Evolutionary conservation across 2,888 invertebrate species (phyloP), one percentile per base, ranked within the genome.

Genomic region (Ganaspis brasiliensis): DNA sequence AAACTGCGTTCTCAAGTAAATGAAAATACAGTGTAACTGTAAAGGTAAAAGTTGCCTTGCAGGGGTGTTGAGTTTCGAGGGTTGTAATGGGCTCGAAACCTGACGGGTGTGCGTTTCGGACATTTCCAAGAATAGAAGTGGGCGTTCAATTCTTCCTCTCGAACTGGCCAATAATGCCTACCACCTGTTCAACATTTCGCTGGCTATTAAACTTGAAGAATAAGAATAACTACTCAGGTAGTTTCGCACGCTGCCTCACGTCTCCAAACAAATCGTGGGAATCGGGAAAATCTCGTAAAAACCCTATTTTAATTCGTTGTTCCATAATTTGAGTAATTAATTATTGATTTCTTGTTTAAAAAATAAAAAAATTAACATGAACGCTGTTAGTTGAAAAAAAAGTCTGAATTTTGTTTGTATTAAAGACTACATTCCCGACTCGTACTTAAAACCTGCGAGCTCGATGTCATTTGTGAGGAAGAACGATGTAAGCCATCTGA

Each of bases 211-310:
- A 56, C 24, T 24, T 56, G 56, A 31, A 57, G 57, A 57, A 57
- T 57, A 52, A 8, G 40, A 21, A 40, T 14, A 24, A 24, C 21
- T 19, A 63, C 31, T 16, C 37, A 37, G 40, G 37, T 40, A 40
- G 40, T 67, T 67, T 67, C 67, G 26, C 67, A 67, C 67, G 67
- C 26, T 67, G 45, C 67, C 26, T 67, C n/a, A 24, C 40, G 21
- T 67, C 19, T 67, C 9, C 2, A 40, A 67, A 45, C 67, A 67
- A 67, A 67, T 67, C 67, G 67, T 67, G 67, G 67, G 67, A 67
- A 67, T 21, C 40, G 45, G 10, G 45, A 45, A 24, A 45, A 12
- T 45, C 14, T 67, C 12, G 24, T 9, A 4, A 4, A 45, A 37
- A 67, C n/a, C n/a, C n/a, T n/a, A n/a, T n/a, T n/a, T n/a, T n/a